Conservation (phyloP, 2,797 vertebrate species). For the Nyctalus aviator region DNA sequence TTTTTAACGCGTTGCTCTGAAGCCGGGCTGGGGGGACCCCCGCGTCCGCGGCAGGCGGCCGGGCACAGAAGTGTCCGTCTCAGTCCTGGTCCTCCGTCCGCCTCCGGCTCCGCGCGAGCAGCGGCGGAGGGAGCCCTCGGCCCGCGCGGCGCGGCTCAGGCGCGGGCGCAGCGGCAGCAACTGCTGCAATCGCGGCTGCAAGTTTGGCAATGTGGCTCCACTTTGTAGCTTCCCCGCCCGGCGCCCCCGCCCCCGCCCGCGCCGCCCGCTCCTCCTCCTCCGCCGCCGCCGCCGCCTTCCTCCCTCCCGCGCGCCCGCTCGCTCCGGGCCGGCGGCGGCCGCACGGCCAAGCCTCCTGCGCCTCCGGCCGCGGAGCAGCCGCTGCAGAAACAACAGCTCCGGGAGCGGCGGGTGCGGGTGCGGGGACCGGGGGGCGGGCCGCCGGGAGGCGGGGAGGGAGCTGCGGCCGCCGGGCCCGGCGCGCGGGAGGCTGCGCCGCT, state of each 20-base stretch:
- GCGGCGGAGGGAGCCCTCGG: constrained; percentile 82
- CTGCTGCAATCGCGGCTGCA: constrained; percentile 87
- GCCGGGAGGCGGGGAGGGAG: not conserved
- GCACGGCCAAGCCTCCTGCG: constrained; percentile 63
- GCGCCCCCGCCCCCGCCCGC: constrained; percentile 69
- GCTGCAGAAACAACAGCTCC: constrained; percentile 38
- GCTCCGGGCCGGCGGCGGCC: constrained; percentile 40
- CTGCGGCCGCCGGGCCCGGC: constrained; percentile 40
- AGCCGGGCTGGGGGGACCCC: constrained; percentile 49
- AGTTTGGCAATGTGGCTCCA: constrained; percentile 88
- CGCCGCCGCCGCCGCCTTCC: constrained; percentile 47
- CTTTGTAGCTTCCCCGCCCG: constrained; percentile 84
- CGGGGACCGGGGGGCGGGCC: not conserved
- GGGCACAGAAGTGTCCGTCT: constrained; percentile 76
- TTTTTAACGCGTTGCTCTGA: constrained; percentile 67
- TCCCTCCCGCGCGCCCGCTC: constrained; percentile 66
- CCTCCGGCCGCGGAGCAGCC: constrained; percentile 36
- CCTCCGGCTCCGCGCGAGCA: constrained; percentile 78
- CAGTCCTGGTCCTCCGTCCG: constrained; percentile 72
- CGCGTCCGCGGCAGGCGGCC: constrained; percentile 71
- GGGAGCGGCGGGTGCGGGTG: not conserved
- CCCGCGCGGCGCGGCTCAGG: constrained; percentile 80
- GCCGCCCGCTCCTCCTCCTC: constrained; percentile 34
- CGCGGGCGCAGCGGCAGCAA: constrained; percentile 79
- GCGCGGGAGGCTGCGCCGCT: constrained; percentile 77